Evolutionary conservation across 2,113 vertebrate genomes (phyloP), one percentile per base, ranked within the genome.

Genomic region (Tyto alba): DNA sequence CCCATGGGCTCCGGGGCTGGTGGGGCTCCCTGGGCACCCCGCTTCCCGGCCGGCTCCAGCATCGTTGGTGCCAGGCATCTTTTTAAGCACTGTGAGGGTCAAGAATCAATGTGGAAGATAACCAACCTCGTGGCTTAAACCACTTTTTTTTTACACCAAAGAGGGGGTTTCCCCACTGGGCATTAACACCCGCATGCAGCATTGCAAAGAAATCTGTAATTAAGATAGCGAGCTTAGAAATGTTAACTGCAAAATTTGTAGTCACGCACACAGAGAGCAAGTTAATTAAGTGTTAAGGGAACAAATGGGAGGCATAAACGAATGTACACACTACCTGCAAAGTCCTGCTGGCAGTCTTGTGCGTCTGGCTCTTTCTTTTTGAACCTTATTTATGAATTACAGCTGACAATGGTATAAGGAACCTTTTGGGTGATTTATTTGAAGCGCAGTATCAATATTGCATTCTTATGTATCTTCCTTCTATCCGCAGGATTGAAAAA

Each of bases 401-500:
- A 41, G 71, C 34, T 10, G 0, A 11, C 1, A 1, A 17, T 13
- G 19, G 30, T 8, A 6, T 1, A 15, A 55, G 55, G 38, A 29
- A 9, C 16, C 3, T 53, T 59, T 9, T 73, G 71, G 45, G 40
- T 59, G 41, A 4, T 56, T 45, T 30, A 4, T 36, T 52, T 17
- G 20, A 16, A 66, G 52, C 3, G 13, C 11, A 7, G 8, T 34
- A 4, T 13, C 30, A 26, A 67, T 16, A 11, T 29, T 16, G 50
- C 11, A 1, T 69, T 63, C 43, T 86, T 34, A 59, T n/a, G 55
- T 16, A 40, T 81, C 11, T 59, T 36, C 66, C 55, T 40, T 85
- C 95, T 96, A 14, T 86, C 67, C 57, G n/a, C 96, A 99, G 99
- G 99, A 99, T 38, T 99, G 98, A 99, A 99, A 98, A 99, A 99